These are phyloP conservation scores for Dasysyrphus albostriatus DNA, from an alignment of 2,888 invertebrate species.

Conservation along the genomic window DNA sequence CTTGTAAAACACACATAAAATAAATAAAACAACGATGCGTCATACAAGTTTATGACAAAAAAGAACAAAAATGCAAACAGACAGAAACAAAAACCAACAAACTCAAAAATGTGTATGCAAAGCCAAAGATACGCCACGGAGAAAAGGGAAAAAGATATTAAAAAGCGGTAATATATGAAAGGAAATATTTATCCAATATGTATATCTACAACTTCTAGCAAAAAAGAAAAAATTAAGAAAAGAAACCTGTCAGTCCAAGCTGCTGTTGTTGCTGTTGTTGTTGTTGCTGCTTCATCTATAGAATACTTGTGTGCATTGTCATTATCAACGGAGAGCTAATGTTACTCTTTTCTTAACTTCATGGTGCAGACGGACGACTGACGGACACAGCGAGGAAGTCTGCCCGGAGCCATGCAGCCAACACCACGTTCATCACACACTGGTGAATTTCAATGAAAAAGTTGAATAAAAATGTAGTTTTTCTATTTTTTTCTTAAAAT, in stretches of 20 bases:
- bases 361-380: not conserved
- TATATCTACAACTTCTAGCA: not conserved
- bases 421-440: not conserved
- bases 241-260: conserved; percentile 17
- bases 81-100: not conserved
- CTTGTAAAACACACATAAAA: conserved; percentile 1
- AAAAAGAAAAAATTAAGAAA: not conserved
- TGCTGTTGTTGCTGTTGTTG: not conserved
- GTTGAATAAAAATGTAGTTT: not conserved
- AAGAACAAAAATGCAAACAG: not conserved
- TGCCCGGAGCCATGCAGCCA: not conserved
- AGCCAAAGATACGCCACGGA: not conserved
- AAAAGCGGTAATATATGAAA: conserved; percentile 13
- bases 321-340: conserved; percentile 19
- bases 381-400: not conserved
- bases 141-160: conserved; percentile 7
- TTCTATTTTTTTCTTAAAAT: not conserved
- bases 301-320: conserved; percentile 12
- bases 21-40: conserved; percentile 15
- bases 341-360: conserved; percentile 14
- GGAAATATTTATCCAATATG: conserved; percentile 13
- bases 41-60: conserved; percentile 8
- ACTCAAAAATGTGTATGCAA: conserved; percentile 20
- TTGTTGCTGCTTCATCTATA: not conserved
- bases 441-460: conserved; percentile 6